These are phyloP conservation scores for Echinometra lucunter DNA, from an alignment of 53 echinoderm and acorn worm genomes.

Conservation along the genomic window DNA sequence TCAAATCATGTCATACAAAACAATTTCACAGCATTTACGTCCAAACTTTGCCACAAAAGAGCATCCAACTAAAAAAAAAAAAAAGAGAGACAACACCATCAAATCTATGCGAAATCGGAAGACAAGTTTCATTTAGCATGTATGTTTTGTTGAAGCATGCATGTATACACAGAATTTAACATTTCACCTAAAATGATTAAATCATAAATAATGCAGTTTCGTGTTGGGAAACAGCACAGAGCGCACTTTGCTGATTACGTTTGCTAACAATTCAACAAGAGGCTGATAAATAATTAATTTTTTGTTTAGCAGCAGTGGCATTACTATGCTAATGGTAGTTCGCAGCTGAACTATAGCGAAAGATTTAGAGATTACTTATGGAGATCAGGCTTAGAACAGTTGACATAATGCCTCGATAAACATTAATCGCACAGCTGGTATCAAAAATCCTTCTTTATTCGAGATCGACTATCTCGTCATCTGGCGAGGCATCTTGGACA, in stretches of 20 bases:
- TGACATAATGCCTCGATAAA: background rate
- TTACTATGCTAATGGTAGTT: background rate
- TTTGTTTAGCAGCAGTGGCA: background rate
- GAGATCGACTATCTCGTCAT: background rate
- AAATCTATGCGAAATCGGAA: no score
- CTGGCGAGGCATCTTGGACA: no score
- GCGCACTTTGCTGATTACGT: background rate
- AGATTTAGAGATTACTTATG: background rate
- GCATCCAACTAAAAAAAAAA: background rate
- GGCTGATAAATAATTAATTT: constrained; percentile 1
- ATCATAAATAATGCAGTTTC: background rate
- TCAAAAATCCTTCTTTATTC: background rate
- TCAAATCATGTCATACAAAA: no score
- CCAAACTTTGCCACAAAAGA: background rate
- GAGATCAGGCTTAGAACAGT: constrained; percentile 14
- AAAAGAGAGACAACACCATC: background rate
- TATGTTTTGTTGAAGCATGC: no score
- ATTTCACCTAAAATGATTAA: background rate
- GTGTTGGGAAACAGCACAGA: background rate
- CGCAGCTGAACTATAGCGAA: background rate
- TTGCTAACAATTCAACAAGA: background rate
- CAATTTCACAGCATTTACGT: background rate
- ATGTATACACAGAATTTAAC: no score
- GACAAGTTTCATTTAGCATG: no score
- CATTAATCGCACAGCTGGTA: background rate